phyloP scores from a whole-genome alignment of 92 coral and sea anemone genomes.

The Actinernus sp. region DNA sequence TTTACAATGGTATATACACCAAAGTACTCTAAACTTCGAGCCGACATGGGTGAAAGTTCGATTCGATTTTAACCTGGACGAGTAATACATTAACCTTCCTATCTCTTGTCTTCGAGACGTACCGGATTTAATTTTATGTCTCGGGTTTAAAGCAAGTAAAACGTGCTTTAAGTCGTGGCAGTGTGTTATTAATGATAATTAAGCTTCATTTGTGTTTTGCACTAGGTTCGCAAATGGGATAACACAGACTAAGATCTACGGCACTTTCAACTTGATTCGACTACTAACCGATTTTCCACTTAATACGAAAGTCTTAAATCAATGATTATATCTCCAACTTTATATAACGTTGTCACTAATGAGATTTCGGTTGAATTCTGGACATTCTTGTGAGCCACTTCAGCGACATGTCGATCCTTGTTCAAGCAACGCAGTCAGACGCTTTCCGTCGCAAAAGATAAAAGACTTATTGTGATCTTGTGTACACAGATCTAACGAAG shows the following conservation, averaged over 20 bases:
- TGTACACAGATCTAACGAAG: background rate
- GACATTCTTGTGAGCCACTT: background rate
- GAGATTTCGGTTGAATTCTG: background rate
- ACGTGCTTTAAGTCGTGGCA: too few relatives aligned
- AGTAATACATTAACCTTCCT: too few relatives aligned
- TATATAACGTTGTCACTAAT: background rate
- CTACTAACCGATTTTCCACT: background rate
- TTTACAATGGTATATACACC: too few relatives aligned
- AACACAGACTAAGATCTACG: background rate
- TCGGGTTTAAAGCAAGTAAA: too few relatives aligned
- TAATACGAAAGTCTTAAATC: background rate
- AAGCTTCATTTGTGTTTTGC: too few relatives aligned
- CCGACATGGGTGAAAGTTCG: too few relatives aligned
- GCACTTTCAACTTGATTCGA: background rate
- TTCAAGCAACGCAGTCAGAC: background rate
- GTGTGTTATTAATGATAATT: too few relatives aligned
- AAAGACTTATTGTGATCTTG: background rate
- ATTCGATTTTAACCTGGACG: too few relatives aligned
- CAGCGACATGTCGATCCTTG: background rate
- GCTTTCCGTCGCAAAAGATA: background rate
- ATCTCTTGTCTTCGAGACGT: too few relatives aligned
- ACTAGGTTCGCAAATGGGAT: background rate
- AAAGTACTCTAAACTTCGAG: too few relatives aligned
- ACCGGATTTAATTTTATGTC: too few relatives aligned
- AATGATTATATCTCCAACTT: background rate